Base-by-base conservation (phyloP, 2,113 vertebrate genomes). In the Protobothrops mucrosquamatus region DNA sequence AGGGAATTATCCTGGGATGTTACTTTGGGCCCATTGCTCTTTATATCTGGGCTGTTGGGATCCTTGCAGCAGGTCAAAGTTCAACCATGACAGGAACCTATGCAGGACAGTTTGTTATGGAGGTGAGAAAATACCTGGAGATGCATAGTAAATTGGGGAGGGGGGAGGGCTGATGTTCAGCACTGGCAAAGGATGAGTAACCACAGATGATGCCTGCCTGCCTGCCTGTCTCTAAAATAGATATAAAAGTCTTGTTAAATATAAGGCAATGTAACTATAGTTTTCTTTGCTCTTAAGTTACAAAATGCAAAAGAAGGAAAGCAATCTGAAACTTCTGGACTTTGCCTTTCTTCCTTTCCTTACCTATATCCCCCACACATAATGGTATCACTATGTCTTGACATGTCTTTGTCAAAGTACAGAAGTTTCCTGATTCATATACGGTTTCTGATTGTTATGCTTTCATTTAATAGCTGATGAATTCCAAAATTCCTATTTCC, bases 71-170 rank as follows among this genome's bases (percentile, higher is more conserved):
- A 0, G 98, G 98, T 39, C 98, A 98, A 95, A 98, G 98, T 93
- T 98, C 98, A 89, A 98, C 98, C 0, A 98, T 98, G 98, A 98
- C 98, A 0, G 98, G 98, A 52, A 98, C 98, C 23, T 98, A 98
- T 0, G 98, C 98, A 0, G 98, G 98, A 29, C 98, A 98, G 95
- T 98, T 98, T 3, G 97, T 98, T 95, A 98, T 98, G 98, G 98
- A 98, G 98, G 98, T 98, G 93, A 96, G 95, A 90, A 90, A 86
- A 23, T 86, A 29, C 20, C 9, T 51, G n/a, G 29, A n/a, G 11
- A 2, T 15, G 15, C 51, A 22, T 20, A n/a, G 14, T 23, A 48
- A 18, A 48, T 88, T 54, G 29, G 51, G 51, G 9, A n/a, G 6
- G 2, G 29, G n/a, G n/a, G 2, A 20, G 69, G n/a, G 6, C n/a